Conservation (phyloP, 2,888 invertebrate species). For the Drosophila melanocephala region DNA sequence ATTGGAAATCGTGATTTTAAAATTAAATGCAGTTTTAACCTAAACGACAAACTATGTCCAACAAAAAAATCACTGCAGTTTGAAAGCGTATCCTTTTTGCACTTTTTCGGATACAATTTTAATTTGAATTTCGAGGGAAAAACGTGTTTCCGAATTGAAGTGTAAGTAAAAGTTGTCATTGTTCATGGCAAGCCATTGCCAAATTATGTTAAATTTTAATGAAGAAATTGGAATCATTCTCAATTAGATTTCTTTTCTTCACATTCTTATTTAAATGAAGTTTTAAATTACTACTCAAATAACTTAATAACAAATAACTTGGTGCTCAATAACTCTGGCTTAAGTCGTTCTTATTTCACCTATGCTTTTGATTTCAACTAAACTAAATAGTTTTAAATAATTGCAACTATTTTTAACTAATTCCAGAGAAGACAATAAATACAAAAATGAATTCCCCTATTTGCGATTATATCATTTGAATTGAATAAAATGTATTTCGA, state of each 20-base stretch:
- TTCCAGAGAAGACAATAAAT: not conserved
- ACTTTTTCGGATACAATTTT: too few species aligned
- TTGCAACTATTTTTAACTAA: not conserved
- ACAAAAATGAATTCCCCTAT: not conserved
- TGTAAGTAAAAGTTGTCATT: not conserved
- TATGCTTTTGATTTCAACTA: not conserved
- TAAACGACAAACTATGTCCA: not conserved
- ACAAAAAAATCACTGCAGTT: not conserved
- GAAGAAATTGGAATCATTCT: not conserved
- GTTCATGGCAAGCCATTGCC: not conserved
- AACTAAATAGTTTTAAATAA: not conserved
- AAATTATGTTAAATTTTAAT: not conserved
- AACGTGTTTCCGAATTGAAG: too few species aligned
- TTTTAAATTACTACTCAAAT: not conserved
- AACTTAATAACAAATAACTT: not conserved
- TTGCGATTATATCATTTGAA: not conserved
- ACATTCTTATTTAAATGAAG: not conserved
- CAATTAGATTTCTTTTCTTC: not conserved
- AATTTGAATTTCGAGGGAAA: too few species aligned
- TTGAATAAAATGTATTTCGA: constrained; percentile 7
- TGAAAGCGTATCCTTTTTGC: too few species aligned
- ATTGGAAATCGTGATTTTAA: not conserved
- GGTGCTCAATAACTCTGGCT: not conserved
- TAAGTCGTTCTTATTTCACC: too few species aligned
- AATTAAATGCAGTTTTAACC: not conserved